Evolutionary conservation across 2,113 vertebrate genomes (phyloP).

Genomic region (Mirounga angustirostris): DNA sequence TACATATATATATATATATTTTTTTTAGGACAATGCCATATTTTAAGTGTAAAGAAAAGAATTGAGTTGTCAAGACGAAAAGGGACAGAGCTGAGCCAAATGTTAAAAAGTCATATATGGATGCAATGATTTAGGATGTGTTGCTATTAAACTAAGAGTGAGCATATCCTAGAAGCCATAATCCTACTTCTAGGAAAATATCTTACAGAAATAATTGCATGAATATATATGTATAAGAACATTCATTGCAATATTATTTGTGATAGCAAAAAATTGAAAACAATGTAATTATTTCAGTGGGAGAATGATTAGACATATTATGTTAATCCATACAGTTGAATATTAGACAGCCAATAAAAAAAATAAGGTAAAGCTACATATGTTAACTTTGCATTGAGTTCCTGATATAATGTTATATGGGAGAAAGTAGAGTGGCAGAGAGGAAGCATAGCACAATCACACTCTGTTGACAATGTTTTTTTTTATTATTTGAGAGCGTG

Average conservation of each 20-base stretch:
- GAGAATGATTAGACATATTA: not conserved
- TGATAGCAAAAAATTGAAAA: not conserved
- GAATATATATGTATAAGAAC: not conserved
- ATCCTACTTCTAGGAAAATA: not conserved
- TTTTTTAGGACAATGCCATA: not conserved
- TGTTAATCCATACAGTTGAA: not conserved
- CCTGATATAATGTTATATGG: not conserved
- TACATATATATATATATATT: not conserved
- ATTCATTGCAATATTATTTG: not conserved
- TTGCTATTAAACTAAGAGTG: not conserved
- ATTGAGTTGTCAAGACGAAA: conserved; percentile 7
- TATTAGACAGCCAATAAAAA: conserved; percentile 22
- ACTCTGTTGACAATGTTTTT: not conserved
- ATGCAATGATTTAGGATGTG: not conserved
- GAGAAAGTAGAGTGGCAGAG: not conserved
- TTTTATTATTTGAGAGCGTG: not conserved
- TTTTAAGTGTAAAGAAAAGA: conserved; percentile 30
- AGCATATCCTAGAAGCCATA: not conserved
- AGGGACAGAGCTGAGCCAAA: not conserved
- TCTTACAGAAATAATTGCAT: not conserved
- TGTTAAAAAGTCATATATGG: not conserved
- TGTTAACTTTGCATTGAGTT: not conserved
- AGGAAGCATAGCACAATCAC: not conserved
- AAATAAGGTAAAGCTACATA: not conserved
- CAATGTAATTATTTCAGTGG: not conserved